phyloP scores from a whole-genome alignment of 53 echinoderm and acorn worm genomes.

The Echinometra lucunter region DNA sequence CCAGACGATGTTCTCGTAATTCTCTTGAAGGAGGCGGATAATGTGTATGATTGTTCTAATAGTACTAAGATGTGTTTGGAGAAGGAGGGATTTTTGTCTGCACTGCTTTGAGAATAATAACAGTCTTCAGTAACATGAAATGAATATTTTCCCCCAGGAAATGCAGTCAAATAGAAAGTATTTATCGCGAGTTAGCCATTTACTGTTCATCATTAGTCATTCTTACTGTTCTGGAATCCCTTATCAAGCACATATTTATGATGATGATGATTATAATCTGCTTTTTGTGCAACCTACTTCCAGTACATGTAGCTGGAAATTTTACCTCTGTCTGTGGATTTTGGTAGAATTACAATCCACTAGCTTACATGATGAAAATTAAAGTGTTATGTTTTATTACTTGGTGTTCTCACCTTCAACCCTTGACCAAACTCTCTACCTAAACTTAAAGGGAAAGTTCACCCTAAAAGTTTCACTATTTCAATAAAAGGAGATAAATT shows the following conservation, averaged over 20 bases:
- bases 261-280: neutral
- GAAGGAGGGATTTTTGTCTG: neutral
- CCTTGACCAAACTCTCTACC: no score
- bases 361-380: neutral
- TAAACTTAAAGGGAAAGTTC: no score
- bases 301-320: neutral
- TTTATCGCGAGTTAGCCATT: neutral
- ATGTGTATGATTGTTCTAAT: neutral
- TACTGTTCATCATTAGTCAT: neutral
- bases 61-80: conserved; percentile 12
- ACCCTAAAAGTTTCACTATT: no score
- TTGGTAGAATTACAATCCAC: neutral
- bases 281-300: neutral
- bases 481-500: no score
- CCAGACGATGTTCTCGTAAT: neutral
- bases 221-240: neutral
- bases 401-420: no score
- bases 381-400: no score
- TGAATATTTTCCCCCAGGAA: neutral
- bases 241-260: neutral
- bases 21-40: neutral
- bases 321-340: neutral
- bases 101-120: neutral
- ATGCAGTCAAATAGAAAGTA: neutral
- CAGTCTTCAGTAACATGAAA: neutral